Evolutionary conservation across 1,140 invertebrate species (phyloP).

Genomic region (Pseudobourletiella spinata): DNA sequence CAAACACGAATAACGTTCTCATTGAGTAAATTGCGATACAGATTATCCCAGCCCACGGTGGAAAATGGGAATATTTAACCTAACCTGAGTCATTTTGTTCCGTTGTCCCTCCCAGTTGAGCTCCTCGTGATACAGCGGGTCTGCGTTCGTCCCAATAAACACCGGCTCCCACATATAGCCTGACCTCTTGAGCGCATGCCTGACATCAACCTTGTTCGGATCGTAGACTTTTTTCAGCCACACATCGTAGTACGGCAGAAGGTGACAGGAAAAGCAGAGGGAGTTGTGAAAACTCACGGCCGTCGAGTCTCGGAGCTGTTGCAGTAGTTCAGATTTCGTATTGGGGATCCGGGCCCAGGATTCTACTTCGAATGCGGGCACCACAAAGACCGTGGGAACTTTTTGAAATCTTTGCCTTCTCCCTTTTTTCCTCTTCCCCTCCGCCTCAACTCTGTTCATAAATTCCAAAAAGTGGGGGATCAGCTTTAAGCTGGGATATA

Average conservation of each 20-base stretch:
- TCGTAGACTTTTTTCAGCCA: constrained; percentile 17
- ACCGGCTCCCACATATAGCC: constrained; percentile 36
- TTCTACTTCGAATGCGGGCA: constrained; percentile 23
- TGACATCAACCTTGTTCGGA: not conserved
- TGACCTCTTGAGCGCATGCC: constrained; percentile 29
- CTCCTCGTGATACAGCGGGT: constrained; percentile 44
- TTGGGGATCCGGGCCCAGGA: constrained; percentile 30
- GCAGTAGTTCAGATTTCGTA: constrained; percentile 39
- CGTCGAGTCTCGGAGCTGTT: constrained; percentile 25
- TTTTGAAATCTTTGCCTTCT: not conserved
- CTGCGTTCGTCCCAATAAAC: constrained; percentile 45
- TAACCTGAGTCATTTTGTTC: constrained; percentile 46
- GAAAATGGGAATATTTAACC: too few species aligned
- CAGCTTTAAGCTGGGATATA: constrained; percentile 33
- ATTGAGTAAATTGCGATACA: too few species aligned
- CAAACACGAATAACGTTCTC: too few species aligned
- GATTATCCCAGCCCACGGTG: too few species aligned
- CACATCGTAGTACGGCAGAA: constrained; percentile 38
- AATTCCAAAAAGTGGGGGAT: constrained; percentile 25
- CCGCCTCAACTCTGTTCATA: constrained; percentile 35
- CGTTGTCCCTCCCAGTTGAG: constrained; percentile 44
- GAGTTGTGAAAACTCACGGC: constrained; percentile 37
- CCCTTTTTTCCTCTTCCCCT: constrained; percentile 39
- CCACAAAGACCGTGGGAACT: not conserved
- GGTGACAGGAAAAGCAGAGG: constrained; percentile 37